These are phyloP conservation scores for Microtus oregoni DNA, from an alignment of 2,113 vertebrate species.

Conservation along the genomic window DNA sequence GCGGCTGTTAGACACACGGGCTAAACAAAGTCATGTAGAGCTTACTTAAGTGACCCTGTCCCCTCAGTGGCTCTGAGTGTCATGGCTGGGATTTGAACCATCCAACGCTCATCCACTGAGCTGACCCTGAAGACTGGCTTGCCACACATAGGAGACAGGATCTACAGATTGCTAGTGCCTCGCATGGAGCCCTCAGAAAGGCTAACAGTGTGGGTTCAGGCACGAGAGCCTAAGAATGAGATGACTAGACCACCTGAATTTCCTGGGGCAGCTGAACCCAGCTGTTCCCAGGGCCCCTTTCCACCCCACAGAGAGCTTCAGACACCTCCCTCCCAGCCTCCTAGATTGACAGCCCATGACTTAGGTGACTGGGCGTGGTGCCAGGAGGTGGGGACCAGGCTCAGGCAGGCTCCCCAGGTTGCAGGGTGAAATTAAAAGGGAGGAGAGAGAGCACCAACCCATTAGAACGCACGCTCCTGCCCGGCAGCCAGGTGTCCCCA, in stretches of 20 bases:
- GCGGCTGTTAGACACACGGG: fast-evolving
- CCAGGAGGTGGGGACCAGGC: slow-evolving; percentile 82
- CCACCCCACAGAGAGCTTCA: not conserved
- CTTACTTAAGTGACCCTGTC: fast-evolving
- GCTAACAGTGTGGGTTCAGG: fast-evolving
- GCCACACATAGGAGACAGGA: not conserved
- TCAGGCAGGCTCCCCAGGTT: slow-evolving; percentile 74
- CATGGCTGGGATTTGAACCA: not conserved
- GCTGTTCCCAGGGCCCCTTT: fast-evolving
- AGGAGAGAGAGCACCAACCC: slow-evolving; percentile 47
- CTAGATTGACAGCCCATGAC: slow-evolving; percentile 28
- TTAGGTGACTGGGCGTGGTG: slow-evolving; percentile 46
- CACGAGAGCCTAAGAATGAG: not conserved
- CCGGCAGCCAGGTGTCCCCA: slow-evolving; percentile 16
- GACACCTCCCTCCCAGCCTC: not conserved
- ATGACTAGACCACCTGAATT: not conserved
- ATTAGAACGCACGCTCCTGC: slow-evolving; percentile 7
- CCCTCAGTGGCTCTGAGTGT: not conserved
- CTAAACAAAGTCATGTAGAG: not conserved
- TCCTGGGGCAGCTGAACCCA: not conserved
- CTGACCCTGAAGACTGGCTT: not conserved
- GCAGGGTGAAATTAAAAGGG: slow-evolving; percentile 81
- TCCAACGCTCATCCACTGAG: fast-evolving
- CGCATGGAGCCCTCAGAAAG: not conserved
- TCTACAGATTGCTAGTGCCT: not conserved